Conservation (phyloP, 2,113 vertebrate species). For the Myrmecobius fasciatus region DNA sequence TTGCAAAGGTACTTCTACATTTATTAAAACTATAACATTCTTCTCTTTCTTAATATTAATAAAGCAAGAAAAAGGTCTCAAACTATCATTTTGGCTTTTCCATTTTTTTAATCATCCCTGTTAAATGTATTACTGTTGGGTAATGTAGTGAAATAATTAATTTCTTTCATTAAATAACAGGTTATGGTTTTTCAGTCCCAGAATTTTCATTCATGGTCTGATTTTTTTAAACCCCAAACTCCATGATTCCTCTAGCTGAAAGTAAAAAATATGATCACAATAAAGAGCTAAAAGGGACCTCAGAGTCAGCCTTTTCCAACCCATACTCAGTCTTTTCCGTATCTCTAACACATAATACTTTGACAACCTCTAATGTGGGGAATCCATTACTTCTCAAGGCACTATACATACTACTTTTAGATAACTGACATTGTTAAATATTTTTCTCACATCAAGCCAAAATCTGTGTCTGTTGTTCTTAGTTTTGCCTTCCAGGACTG, state of each 20-base stretch:
- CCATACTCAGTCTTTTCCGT: background rate
- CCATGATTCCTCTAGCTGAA: background rate
- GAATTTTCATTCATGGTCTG: background rate
- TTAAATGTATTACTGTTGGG: background rate
- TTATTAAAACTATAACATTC: background rate
- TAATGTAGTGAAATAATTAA: background rate
- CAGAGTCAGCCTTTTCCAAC: background rate
- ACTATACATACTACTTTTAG: too few species aligned
- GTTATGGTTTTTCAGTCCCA: background rate
- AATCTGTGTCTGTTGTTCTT: background rate
- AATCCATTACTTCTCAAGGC: background rate
- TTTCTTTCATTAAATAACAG: background rate
- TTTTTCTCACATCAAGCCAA: background rate
- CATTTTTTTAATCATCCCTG: background rate
- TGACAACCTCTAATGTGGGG: background rate
- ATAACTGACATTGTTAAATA: too few species aligned
- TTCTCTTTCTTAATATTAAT: slow-evolving; percentile 23
- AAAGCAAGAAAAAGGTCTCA: slow-evolving; percentile 7
- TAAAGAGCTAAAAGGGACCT: background rate
- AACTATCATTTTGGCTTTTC: background rate
- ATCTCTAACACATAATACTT: background rate
- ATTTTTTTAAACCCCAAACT: background rate
- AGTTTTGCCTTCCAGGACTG: background rate
- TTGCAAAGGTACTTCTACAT: background rate
- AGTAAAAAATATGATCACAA: background rate